Base-by-base conservation (phyloP, 2,888 invertebrate genomes). In the Drosophila atroscutellata region DNA sequence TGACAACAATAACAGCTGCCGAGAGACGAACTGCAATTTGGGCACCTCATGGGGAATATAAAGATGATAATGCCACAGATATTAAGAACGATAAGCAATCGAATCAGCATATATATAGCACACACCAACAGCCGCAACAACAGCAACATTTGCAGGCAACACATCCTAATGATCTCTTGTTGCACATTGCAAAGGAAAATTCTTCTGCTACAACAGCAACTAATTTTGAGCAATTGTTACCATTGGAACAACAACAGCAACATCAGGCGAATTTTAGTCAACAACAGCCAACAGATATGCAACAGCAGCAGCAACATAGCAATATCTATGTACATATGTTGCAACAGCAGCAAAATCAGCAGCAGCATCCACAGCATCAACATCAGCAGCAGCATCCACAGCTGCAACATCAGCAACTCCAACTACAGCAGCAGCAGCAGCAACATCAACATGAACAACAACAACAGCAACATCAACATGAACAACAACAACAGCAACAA, bases 1-100 rank as follows among this genome's bases (percentile, higher is more conserved):
- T 72, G 54, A 63, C 47, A 45, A 45, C 45, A 45, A 20, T 20
- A 24, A 24, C 45, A 15, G 20, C 45, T 24, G 13, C 45, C 15
- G 72, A 78, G 26, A 51, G 64, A 32, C 63, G 57, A 18, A n/a
- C 75, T 11, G 50, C 84, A 20, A 76, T 89, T 32, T 86, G 86
- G 86, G 59, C 83, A 24, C 86, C 86, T 18, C 86, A 86, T 36
- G 65, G 71, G 32, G 85, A 83, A 26, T 81, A 70, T 45, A 81
- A 69, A 24, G 49, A 45, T 45, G 45, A 45, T 45, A 45, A 15
- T 45, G 20, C 45, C 20, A 45, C 45, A 45, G 20, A 15, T 45
- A 45, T 45, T 8, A 15, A 15, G 20, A 45, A 45, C 45, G 45
- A 45, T 8, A 15, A 24, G 20, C 45, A 20, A 45, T 45, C 20